phyloP scores from a whole-genome alignment of 1,140 invertebrate genomes.

The Wiebesia pumilae region DNA sequence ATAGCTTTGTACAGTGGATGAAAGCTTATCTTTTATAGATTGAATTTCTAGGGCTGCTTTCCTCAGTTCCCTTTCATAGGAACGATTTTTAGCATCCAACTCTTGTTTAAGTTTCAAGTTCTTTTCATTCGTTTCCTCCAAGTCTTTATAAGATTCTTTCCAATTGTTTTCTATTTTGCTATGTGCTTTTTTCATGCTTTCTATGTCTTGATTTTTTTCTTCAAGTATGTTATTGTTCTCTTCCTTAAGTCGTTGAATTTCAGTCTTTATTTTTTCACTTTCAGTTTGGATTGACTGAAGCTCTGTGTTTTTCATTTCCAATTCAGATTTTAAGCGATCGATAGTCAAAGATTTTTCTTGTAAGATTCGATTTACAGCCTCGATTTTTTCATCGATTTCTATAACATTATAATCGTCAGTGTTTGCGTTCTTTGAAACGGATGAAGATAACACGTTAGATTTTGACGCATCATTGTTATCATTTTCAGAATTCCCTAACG shows the following conservation, averaged over 20 bases:
- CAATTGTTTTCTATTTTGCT: slow-evolving; percentile 56
- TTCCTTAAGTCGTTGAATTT: slow-evolving; percentile 54
- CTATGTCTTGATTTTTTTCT: slow-evolving; percentile 56
- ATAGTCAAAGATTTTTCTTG: slow-evolving; percentile 62
- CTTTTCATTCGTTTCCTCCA: slow-evolving; percentile 59
- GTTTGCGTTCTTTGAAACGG: background rate
- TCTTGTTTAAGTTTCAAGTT: slow-evolving; percentile 58
- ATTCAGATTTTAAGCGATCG: slow-evolving; percentile 60
- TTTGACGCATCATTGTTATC: background rate
- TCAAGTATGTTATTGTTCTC: slow-evolving; percentile 54
- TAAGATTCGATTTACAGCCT: slow-evolving; percentile 62
- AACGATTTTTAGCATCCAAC: slow-evolving; percentile 56
- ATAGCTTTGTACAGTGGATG: slow-evolving; percentile 57
- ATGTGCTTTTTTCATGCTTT: slow-evolving; percentile 54
- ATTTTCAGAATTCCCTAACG: slow-evolving; percentile 42
- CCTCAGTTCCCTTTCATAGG: slow-evolving; percentile 61
- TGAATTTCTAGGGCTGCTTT: slow-evolving; percentile 58
- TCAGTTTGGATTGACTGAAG: slow-evolving; percentile 54
- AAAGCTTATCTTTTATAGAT: slow-evolving; percentile 60
- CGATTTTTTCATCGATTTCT: slow-evolving; percentile 57
- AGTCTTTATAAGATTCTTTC: slow-evolving; percentile 56
- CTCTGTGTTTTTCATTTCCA: slow-evolving; percentile 56
- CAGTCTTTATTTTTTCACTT: slow-evolving; percentile 56
- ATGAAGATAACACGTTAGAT: background rate
- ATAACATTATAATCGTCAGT: background rate